Evolutionary conservation across 2,888 invertebrate species (phyloP).

Genomic region (Callyntrura guangdongensis): DNA sequence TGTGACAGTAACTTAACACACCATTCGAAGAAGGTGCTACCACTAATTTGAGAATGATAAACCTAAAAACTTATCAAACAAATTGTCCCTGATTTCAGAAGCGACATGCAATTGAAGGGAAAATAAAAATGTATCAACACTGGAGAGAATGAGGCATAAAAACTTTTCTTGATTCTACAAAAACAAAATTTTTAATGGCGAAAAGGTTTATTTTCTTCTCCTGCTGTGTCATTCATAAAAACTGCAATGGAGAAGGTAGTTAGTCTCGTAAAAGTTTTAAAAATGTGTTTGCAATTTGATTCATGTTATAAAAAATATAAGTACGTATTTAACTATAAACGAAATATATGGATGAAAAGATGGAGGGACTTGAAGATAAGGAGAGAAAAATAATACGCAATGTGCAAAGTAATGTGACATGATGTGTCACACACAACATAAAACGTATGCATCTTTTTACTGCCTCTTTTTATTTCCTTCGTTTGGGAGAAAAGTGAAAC

Average conservation of each 20-base stretch:
- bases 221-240: neutral
- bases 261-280: neutral
- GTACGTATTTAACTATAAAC: neutral
- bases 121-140: no score
- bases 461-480: slow-evolving; percentile 57
- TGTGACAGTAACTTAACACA: slow-evolving; percentile 52
- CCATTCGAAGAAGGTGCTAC: no score
- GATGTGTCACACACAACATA: slow-evolving; percentile 70
- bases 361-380: neutral
- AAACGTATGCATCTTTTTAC: slow-evolving; percentile 72
- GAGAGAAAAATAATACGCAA: slow-evolving; percentile 56
- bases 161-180: neutral
- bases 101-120: no score
- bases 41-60: no score
- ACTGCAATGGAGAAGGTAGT: neutral
- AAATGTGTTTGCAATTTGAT: neutral
- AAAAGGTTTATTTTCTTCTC: slow-evolving; percentile 35
- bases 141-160: neutral
- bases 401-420: slow-evolving; percentile 66
- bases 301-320: neutral
- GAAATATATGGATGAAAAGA: slow-evolving; percentile 4
- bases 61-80: no score
- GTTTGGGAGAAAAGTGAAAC: slow-evolving; percentile 40
- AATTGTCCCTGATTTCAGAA: no score
- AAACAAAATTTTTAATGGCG: slow-evolving; percentile 48